Base-by-base conservation (phyloP, 2,888 invertebrate species). In the Noctua pronuba region DNA sequence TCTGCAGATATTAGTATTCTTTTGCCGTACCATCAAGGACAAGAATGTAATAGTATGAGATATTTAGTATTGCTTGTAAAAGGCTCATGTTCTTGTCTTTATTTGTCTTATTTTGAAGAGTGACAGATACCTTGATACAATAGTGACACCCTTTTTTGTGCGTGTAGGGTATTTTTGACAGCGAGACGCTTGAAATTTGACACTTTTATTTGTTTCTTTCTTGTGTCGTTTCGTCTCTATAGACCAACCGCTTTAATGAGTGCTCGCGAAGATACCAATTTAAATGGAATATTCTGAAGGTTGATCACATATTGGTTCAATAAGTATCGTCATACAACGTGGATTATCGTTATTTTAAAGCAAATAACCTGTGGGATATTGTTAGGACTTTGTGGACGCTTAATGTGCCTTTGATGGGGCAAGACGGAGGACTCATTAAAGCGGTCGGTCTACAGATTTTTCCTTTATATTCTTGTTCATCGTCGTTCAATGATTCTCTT, bases 1-100 rank as follows among this genome's bases (percentile, higher is more conserved):
- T 64, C 58, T 55, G 35, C 4, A 24, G 35, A 65, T 60, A 81
- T 84, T 85, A 84, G 75, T 84, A 85, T 78, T 78, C 85, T 49
- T 71, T 66, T 65, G 70, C 35, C 60, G 79, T 71, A 18, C 64
- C 41, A 41, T 71, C 73, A 71, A 85, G 73, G 75, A n/a, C 44
- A 71, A 16, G 41, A 70, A 72, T 70, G 44, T 82, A 67, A 67
- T 73, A 70, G 78, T 71, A 64, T 78, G 35, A 18, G 5, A 49
- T 60, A 60, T 77, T 52, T 68, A 74, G 73, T 64, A n/a, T 62
- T 31, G 69, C 41, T 41, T 62, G 35, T 71, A 66, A 80, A 62
- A 66, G 13, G 24, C 21, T 77, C n/a, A 41, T 77, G 24, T 71
- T 69, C 44, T 60, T 72, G 24, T 44, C 55, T 13, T 60, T 44